Percentiles rank a stretch among this genome's conserved stretches.
Evolutionary conservation across 2,888 invertebrate genomes (phyloP).

Genomic region (Acleris literana): DNA sequence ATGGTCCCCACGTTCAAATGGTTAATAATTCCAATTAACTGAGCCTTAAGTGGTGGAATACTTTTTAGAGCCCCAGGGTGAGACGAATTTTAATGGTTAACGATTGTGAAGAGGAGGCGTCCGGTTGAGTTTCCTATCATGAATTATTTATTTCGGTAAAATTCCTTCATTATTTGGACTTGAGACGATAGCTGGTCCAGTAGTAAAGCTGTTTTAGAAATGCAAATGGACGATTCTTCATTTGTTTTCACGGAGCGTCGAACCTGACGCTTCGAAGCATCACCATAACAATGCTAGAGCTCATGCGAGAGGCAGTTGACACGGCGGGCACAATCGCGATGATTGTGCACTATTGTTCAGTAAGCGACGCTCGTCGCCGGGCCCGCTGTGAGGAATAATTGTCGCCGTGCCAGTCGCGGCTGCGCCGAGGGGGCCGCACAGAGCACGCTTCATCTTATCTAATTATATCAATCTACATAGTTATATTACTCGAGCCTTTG

Average conservation of each 20-base stretch:
- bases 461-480: no score
- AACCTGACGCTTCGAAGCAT: conserved; percentile 64
- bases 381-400: conserved; percentile 55
- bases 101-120: conserved; percentile 52
- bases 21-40: conserved; percentile 77
- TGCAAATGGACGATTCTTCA: conserved; percentile 63
- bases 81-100: conserved; percentile 68
- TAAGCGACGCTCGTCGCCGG: conserved; percentile 46
- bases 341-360: conserved; percentile 78
- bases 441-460: conserved; percentile 45
- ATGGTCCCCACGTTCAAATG: conserved; percentile 68
- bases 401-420: conserved; percentile 53
- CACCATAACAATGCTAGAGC: conserved; percentile 76
- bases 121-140: conserved; percentile 56
- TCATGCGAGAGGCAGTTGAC: conserved; percentile 75
- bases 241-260: conserved; percentile 72
- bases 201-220: conserved; percentile 53
- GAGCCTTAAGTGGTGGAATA: conserved; percentile 58
- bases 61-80: conserved; percentile 63
- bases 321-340: conserved; percentile 65
- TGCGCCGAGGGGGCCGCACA: conserved; percentile 47
- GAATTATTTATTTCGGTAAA: conserved; percentile 70
- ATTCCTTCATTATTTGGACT: conserved; percentile 51
- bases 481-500: no score
- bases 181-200: conserved; percentile 46